phyloP scores from a whole-genome alignment of 1,140 invertebrate species.

The Parasteatoda tepidariorum region DNA sequence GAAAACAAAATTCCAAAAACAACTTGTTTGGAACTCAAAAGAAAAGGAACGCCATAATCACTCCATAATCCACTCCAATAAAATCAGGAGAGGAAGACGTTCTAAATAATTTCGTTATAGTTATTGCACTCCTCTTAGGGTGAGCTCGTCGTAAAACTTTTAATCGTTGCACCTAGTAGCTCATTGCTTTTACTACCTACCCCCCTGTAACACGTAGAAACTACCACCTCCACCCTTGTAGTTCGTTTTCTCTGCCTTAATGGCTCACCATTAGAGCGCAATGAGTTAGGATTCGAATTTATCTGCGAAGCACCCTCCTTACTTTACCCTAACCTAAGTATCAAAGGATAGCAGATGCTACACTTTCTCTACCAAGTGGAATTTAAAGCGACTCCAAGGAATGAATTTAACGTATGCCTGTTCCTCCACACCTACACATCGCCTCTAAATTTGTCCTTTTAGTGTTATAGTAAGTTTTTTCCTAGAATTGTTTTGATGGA shows the following conservation, averaged over 20 bases:
- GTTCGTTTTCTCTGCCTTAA: slow-evolving; percentile 4
- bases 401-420: background rate
- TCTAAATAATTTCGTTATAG: slow-evolving; percentile 43
- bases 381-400: background rate
- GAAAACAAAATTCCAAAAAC: too few relatives aligned
- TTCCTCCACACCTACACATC: too few relatives aligned
- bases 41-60: background rate
- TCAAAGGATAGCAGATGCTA: background rate
- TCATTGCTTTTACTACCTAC: background rate
- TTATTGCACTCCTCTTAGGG: slow-evolving; percentile 5
- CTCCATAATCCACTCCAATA: background rate
- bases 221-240: background rate
- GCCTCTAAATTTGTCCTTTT: background rate
- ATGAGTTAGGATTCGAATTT: slow-evolving; percentile 43
- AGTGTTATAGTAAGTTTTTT: background rate
- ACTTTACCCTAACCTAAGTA: background rate
- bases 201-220: background rate
- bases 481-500: too few relatives aligned
- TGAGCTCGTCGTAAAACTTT: slow-evolving; percentile 20
- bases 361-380: background rate
- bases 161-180: slow-evolving; percentile 2
- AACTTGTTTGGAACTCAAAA: too few relatives aligned
- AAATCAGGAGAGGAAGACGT: background rate
- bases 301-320: background rate
- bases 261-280: slow-evolving; percentile 26